Evolutionary conservation across 2,888 invertebrate genomes (phyloP), one percentile per base, ranked within the genome.

Genomic region (Meliscaeva auricollis): DNA sequence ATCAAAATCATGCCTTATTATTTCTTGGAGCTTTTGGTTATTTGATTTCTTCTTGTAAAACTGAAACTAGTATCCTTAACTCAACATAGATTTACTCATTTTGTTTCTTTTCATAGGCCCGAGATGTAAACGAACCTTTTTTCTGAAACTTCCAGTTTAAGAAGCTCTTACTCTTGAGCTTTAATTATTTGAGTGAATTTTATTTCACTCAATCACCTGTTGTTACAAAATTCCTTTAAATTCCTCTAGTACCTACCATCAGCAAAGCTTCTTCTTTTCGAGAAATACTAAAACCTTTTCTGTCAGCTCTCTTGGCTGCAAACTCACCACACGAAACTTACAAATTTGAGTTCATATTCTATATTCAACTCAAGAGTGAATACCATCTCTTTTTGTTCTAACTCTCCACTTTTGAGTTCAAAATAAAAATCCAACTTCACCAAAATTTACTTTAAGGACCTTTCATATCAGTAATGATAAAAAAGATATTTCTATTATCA

Each of bases 201-300:
- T 2, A 58, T 35, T 30, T n/a, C 60, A 73, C 85, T 85, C 85
- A 81, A 73, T 77, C 69, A 85, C 85, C 85, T 85, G 85, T 85
- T 85, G 85, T 60, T 56, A 35, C 20, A n/a, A 20, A 41, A 22
- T 11, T 41, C n/a, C 26, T 15, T 8, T 13, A 52, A 9, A 15
- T 13, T 38, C 38, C 35, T n/a, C n/a, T n/a, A n/a, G n/a, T 26
- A 26, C 26, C 2, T 26, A 20, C 7, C 17, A 15, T 44, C 30
- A 17, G n/a, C 26, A 69, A 78, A 70, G 66, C 50, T 79, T 50
- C 11, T 22, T 30, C n/a, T 22, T 17, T 26, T 22, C 13, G 11
- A 2, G 11, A 41, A 38, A 41, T 6, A 13, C 3, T 1, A 4
- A 64, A 77, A 52, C 26, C 30, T n/a, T 44, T 13, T 60, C 54